Base-by-base conservation (phyloP, 2,888 invertebrate species). In the Xanthorhoe designata region DNA sequence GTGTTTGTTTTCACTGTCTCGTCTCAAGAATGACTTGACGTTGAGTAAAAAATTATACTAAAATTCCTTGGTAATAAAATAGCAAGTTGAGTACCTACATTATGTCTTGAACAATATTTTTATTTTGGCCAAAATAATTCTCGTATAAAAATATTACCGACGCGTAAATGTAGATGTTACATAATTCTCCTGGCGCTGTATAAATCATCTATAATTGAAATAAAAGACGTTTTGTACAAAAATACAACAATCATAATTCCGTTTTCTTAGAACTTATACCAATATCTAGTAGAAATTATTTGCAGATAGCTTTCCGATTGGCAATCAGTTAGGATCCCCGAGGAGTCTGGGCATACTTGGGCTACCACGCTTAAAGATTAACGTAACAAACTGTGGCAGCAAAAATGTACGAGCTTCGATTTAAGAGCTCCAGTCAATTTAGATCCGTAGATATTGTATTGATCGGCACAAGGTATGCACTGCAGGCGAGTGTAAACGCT, bases 381-480 rank as follows among this genome's bases (percentile, higher is more conserved):
- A 78, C 69, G 71, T 75, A 70, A 76, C 79, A 72, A 77, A 79
- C 75, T 77, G 63, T 69, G 65, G 52, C 70, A 68, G 67, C 70
- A 76, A 75, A 74, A 81, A 78, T 79, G 74, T 78, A 76, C 74
- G 68, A 56, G 60, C 54, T 57, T 74, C 79, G 74, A 79, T 84
- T 77, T 79, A 79, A 79, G 71, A 80, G 72, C 74, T 75, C 71
- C 65, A 78, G 72, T 79, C 81, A 78, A 82, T 84, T 84, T 81
- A 82, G 78, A 79, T 78, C 73, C 71, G 68, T 64, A 76, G 82
- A 78, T 80, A 79, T 76, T 75, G 61, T 66, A 64, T 71, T 62
- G 62, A 62, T 66, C 66, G 49, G 61, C 53, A 50, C 57, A 57
- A 66, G 64, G 53, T 68, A 58, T 50, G 35, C 18, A 58, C 42